Conservation (phyloP, 2,797 vertebrate genomes). For the Lacerta agilis region DNA sequence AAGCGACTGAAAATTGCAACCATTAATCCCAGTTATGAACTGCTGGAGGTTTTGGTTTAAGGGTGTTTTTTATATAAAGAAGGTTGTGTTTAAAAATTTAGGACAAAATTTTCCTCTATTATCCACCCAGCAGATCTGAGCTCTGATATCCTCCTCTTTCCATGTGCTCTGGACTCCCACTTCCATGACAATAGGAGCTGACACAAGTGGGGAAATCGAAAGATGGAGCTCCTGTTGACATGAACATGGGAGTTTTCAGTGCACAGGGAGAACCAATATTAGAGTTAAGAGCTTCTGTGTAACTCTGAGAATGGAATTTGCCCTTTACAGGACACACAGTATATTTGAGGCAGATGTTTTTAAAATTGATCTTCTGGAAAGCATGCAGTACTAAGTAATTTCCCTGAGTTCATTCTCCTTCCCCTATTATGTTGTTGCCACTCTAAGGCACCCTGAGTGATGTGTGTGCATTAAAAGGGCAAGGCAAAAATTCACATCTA, state of each 20-base stretch:
- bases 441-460: not conserved
- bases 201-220: slow-evolving; percentile 10
- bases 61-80: slow-evolving; percentile 63
- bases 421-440: not conserved
- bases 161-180: slow-evolving; percentile 12
- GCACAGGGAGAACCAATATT: slow-evolving; percentile 39
- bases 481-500: not conserved
- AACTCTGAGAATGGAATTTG: accelerated
- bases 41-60: slow-evolving; percentile 65
- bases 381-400: slow-evolving; percentile 24
- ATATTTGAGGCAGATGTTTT: slow-evolving; percentile 45
- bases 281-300: not conserved
- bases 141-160: slow-evolving; percentile 16
- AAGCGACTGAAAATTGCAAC: slow-evolving; percentile 82
- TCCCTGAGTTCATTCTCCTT: slow-evolving; percentile 36
- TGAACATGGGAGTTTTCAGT: slow-evolving; percentile 2
- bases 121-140: slow-evolving; percentile 44
- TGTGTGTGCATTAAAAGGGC: not conserved
- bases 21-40: slow-evolving; percentile 83
- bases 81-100: slow-evolving; percentile 73
- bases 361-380: slow-evolving; percentile 33
- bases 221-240: slow-evolving; percentile 45
- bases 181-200: slow-evolving; percentile 22
- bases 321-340: slow-evolving; percentile 15
- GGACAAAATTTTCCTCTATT: slow-evolving; percentile 66